phyloP scores from a whole-genome alignment of 2,888 invertebrate genomes.

The Morpho achilles region DNA sequence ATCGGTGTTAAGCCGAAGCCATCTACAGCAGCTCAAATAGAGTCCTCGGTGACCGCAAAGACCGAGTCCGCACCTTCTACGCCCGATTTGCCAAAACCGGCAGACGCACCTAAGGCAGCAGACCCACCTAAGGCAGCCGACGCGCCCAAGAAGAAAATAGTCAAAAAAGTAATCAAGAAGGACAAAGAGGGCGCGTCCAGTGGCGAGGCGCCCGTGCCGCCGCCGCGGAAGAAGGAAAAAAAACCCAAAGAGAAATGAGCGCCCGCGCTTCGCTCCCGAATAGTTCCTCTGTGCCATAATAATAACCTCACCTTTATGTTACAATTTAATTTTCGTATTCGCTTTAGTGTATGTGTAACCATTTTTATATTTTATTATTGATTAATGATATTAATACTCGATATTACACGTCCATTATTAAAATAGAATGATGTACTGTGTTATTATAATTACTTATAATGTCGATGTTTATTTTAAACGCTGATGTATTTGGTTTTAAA shows the following conservation, averaged over 20 bases:
- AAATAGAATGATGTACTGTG: conserved; percentile 46
- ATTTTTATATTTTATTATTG: conserved; percentile 50
- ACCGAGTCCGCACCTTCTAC: conserved; percentile 34
- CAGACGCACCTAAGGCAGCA: conserved; percentile 48
- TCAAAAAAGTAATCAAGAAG: conserved; percentile 77
- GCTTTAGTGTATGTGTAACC: conserved; percentile 69
- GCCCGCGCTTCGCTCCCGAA: conserved; percentile 45
- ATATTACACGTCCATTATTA: conserved; percentile 48
- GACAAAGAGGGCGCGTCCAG: conserved; percentile 59
- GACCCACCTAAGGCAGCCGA: conserved; percentile 30
- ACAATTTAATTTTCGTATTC: conserved; percentile 60
- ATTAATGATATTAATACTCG: conserved; percentile 41
- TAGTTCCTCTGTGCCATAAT: conserved; percentile 74
- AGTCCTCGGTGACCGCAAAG: conserved; percentile 49
- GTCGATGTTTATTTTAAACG: conserved; percentile 36
- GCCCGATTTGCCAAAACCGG: conserved; percentile 29
- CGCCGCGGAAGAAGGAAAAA: conserved; percentile 78
- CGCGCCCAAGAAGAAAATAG: conserved; percentile 58
- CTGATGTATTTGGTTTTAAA: conserved; percentile 31
- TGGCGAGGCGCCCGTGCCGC: conserved; percentile 70
- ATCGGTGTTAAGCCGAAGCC: conserved; percentile 67
- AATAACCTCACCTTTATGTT: conserved; percentile 58
- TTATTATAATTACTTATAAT: conserved; percentile 44
- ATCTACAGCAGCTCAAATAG: conserved; percentile 61
- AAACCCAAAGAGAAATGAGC: conserved; percentile 76